These are phyloP conservation scores for Acanthoscelides obtectus DNA, from an alignment of 2,888 invertebrate species.

Conservation along the genomic window DNA sequence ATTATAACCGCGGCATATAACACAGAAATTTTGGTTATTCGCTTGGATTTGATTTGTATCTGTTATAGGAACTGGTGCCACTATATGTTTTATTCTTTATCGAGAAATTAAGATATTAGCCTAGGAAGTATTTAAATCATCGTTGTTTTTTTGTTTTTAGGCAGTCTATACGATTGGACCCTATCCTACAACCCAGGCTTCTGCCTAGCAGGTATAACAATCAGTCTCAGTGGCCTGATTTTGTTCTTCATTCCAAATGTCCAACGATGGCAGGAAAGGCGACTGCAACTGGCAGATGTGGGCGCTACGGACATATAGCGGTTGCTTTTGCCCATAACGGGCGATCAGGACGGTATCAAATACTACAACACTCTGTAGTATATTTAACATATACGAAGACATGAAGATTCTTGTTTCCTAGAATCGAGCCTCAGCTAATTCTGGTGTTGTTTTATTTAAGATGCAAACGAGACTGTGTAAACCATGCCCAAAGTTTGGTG, in stretches of 20 bases:
- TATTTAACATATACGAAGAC: no score
- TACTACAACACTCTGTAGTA: neutral
- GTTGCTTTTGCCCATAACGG: neutral
- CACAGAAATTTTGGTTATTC: no score
- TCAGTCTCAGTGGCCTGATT: conserved; percentile 83
- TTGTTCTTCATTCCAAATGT: conserved; percentile 77
- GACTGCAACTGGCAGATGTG: conserved; percentile 1
- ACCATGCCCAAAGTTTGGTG: no score
- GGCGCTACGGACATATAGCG: neutral
- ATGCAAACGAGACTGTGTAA: no score
- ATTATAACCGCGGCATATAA: no score
- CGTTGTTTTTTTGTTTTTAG: conserved; percentile 50
- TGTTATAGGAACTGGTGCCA: no score
- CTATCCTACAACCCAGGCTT: conserved; percentile 83
- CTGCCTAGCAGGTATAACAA: conserved; percentile 78
- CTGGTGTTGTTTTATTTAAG: no score
- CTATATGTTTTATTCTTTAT: no score
- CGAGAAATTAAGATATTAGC: neutral
- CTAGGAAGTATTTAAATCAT: neutral
- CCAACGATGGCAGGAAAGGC: conserved; percentile 49
- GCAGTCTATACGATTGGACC: conserved; percentile 75
- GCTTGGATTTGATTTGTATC: no score
- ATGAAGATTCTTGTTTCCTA: no score
- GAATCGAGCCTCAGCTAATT: no score
- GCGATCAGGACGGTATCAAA: neutral